Evolutionary conservation across 2,113 vertebrate genomes (phyloP).

Genomic region (Podiceps cristatus): DNA sequence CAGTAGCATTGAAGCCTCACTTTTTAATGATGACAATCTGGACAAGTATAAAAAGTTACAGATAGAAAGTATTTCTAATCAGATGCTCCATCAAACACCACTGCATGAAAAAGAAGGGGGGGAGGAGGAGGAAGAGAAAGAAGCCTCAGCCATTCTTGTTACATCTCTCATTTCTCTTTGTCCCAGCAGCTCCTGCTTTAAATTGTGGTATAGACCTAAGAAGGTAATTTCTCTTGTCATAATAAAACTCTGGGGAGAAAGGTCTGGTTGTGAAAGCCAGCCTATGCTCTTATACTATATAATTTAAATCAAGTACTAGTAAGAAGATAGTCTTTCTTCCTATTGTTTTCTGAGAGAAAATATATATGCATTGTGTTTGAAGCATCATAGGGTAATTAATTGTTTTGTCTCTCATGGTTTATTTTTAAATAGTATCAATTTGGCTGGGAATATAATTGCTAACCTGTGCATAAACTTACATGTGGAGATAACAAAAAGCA

Average conservation of each 20-base stretch:
- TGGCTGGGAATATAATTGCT: not conserved
- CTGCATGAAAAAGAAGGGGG: not conserved
- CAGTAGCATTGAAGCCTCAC: not conserved
- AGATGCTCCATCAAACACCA: not conserved
- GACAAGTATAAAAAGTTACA: not conserved
- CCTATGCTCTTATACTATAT: not conserved
- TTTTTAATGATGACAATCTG: constrained; percentile 16
- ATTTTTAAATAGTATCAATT: not conserved
- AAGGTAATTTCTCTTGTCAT: constrained; percentile 40
- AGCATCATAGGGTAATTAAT: not conserved
- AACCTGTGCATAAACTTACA: not conserved
- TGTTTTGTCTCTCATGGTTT: not conserved
- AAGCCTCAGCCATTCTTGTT: not conserved
- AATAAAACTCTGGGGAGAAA: constrained; percentile 1
- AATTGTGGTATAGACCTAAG: not conserved
- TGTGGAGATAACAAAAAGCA: not conserved
- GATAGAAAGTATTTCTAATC: not conserved
- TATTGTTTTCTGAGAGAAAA: not conserved
- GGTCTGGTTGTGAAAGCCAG: not conserved
- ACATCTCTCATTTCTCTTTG: not conserved
- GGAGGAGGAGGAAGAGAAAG: not conserved
- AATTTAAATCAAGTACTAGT: not conserved
- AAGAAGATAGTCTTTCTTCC: not conserved
- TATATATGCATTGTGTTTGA: not conserved
- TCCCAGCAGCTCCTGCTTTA: not conserved